Evolutionary conservation across 2,888 invertebrate species (phyloP).

Genomic region (Seladonia tumulorum): DNA sequence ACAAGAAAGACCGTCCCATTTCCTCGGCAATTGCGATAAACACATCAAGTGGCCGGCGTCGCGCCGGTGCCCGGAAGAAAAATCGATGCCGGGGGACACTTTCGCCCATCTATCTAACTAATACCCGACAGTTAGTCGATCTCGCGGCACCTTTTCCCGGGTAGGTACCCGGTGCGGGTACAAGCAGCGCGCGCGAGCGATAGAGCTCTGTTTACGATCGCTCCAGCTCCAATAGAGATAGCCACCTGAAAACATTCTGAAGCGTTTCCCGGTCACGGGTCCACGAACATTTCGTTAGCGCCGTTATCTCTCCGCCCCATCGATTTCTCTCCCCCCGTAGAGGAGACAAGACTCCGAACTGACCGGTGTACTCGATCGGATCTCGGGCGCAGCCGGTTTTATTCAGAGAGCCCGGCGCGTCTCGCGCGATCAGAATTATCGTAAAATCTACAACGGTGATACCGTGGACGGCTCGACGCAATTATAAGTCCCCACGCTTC

Average conservation of each 20-base stretch:
- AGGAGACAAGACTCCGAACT: slow-evolving; percentile 22
- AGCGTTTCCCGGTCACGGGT: slow-evolving; percentile 36
- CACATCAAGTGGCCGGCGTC: neutral
- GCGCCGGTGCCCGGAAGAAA: neutral
- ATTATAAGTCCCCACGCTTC: slow-evolving; percentile 1
- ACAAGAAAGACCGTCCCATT: neutral
- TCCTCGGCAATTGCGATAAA: neutral
- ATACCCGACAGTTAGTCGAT: slow-evolving; percentile 49
- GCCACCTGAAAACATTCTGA: slow-evolving; percentile 44
- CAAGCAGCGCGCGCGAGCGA: slow-evolving; percentile 34
- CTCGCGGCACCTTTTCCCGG: slow-evolving; percentile 55
- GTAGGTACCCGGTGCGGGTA: slow-evolving; percentile 45
- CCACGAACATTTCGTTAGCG: slow-evolving; percentile 55
- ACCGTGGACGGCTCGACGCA: neutral
- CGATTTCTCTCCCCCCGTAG: slow-evolving; percentile 41
- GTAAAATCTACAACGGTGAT: neutral
- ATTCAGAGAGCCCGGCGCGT: slow-evolving; percentile 20
- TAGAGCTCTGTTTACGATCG: slow-evolving; percentile 61
- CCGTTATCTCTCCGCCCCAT: slow-evolving; percentile 45
- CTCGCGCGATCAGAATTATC: slow-evolving; percentile 3
- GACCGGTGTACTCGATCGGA: slow-evolving; percentile 3
- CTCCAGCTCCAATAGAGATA: slow-evolving; percentile 57
- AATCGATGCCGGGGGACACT: slow-evolving; percentile 44
- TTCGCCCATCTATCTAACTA: slow-evolving; percentile 69
- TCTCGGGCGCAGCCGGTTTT: slow-evolving; percentile 27